Evolutionary conservation across 1,140 invertebrate genomes (phyloP).

Genomic region (Bicyclus anynana): DNA sequence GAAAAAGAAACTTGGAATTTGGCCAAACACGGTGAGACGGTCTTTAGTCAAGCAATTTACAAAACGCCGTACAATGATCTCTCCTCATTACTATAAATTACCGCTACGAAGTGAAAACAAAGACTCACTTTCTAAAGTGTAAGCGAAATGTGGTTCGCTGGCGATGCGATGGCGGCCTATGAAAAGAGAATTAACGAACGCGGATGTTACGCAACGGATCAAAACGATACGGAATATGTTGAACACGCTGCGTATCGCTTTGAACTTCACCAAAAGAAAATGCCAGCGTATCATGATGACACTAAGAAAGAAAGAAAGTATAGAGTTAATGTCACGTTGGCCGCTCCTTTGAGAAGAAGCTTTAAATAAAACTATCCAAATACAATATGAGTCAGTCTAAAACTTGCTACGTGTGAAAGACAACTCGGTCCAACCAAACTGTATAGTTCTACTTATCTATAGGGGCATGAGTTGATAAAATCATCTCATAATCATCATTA

Average conservation of each 20-base stretch:
- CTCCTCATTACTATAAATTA: slow-evolving; percentile 67
- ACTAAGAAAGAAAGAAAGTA: neutral
- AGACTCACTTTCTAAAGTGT: slow-evolving; percentile 68
- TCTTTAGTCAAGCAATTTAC: slow-evolving; percentile 44
- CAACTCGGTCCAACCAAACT: too few relatives aligned
- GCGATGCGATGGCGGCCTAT: slow-evolving; percentile 30
- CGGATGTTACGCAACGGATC: slow-evolving; percentile 42
- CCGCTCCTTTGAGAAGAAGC: too few relatives aligned
- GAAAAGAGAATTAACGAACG: slow-evolving; percentile 28
- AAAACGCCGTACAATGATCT: slow-evolving; percentile 60
- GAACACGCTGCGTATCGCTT: neutral
- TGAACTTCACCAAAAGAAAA: neutral
- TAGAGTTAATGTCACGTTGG: neutral
- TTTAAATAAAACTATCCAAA: too few relatives aligned
- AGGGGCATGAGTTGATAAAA: too few relatives aligned
- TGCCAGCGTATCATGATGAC: neutral
- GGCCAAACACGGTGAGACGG: slow-evolving; percentile 40
- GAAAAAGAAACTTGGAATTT: slow-evolving; percentile 41
- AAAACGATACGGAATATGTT: neutral
- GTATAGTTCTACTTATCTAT: too few relatives aligned
- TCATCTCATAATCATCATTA: too few relatives aligned
- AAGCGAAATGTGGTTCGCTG: slow-evolving; percentile 52
- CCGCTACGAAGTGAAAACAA: slow-evolving; percentile 66
- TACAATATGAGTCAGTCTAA: too few relatives aligned
- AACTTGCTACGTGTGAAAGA: too few relatives aligned